Base-by-base conservation (phyloP, 2,797 vertebrate species). In the Danio aesculapii region DNA sequence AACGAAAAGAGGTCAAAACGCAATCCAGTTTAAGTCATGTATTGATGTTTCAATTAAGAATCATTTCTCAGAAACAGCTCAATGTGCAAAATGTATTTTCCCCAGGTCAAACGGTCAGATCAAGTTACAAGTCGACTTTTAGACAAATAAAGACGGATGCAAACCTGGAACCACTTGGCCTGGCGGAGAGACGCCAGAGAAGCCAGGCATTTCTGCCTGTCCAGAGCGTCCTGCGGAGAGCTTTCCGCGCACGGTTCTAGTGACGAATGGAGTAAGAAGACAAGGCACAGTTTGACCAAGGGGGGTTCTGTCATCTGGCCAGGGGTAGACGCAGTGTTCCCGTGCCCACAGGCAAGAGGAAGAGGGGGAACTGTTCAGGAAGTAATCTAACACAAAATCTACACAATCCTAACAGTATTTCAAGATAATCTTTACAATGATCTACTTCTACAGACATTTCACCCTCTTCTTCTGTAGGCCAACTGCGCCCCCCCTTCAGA, bases 141-240 rank as follows among this genome's bases (percentile, higher is more conserved):
- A 88, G 87, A 92, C 94, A 96, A 96, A 96, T 94, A 97, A 98
- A 95, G 96, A 97, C 96, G 95, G 95, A 96, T 98, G 97, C 98
- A 98, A 99, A 99, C 98, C 98, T 99, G 98, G 94, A 99, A 99
- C 98, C 98, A 99, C 96, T 99, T 99, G 96, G 98, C 96, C 94
- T 99, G 98, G 93, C 97, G 98, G 93, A 99, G 97, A 93, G 98
- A 98, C 95, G 98, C 97, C 97, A 99, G 97, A 95, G 98, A 96
- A 94, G 96, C 95, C 93, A 99, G 98, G 95, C 98, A 99, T 97
- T 99, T 98, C 96, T 98, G 98, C 97, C 97, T 98, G 97, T 99
- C 98, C 98, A 99, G 97, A 95, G 98, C 95, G 92, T 98, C 97
- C 96, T 96, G 96, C 95, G 96, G 96, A 93, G 97, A 96, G 96